These are phyloP conservation scores for Tretioscincus oriximinensis DNA, from an alignment of 2,113 vertebrate species.

Conservation along the genomic window DNA sequence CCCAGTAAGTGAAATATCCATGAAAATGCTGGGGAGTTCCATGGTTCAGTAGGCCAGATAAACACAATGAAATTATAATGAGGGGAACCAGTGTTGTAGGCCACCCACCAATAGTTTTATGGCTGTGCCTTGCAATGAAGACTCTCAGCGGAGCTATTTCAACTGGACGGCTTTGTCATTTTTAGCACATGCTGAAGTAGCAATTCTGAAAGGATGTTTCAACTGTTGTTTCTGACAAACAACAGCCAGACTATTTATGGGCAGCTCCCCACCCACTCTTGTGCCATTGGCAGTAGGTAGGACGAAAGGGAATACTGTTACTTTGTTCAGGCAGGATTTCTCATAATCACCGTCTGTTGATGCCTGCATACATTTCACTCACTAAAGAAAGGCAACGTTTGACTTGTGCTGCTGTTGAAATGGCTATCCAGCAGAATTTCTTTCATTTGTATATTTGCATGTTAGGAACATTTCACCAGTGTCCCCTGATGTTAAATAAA, in stretches of 20 bases:
- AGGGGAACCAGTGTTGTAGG: conserved; percentile 64
- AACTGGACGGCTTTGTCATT: conserved; percentile 75
- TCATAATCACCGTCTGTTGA: conserved; percentile 68
- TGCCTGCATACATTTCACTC: conserved; percentile 64
- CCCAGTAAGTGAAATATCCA: conserved; percentile 62
- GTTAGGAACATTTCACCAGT: not conserved
- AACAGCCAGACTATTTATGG: conserved; percentile 77
- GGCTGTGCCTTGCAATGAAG: conserved; percentile 71
- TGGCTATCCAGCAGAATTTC: not conserved
- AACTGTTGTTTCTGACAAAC: conserved; percentile 71
- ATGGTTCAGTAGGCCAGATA: conserved; percentile 63
- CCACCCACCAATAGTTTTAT: conserved; percentile 78
- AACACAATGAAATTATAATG: conserved; percentile 78
- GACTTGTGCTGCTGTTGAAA: conserved; percentile 31
- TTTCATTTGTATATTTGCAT: not conserved
- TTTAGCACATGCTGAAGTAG: conserved; percentile 73
- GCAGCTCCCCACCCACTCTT: conserved; percentile 64
- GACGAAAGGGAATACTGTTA: conserved; percentile 62
- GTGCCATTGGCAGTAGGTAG: conserved; percentile 66
- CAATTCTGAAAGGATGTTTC: conserved; percentile 66
- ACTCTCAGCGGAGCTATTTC: conserved; percentile 72
- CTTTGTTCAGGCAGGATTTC: conserved; percentile 68
- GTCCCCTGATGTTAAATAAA: not conserved
- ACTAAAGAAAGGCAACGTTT: conserved; percentile 53
- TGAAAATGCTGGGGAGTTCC: conserved; percentile 68